phyloP scores from a whole-genome alignment of 2,888 invertebrate genomes.

The Tenthredo scrophulariae region DNA sequence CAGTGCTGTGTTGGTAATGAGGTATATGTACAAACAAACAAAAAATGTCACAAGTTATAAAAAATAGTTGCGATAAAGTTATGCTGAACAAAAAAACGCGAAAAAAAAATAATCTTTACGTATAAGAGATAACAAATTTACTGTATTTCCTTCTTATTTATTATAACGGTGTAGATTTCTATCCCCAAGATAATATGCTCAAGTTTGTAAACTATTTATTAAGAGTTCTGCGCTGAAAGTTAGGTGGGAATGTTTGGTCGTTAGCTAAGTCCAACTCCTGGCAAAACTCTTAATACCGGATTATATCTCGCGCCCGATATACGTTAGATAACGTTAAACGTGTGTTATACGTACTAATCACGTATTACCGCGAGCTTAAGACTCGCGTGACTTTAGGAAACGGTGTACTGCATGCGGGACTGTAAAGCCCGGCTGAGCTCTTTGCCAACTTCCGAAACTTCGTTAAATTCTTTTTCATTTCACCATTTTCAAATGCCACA shows the following conservation, averaged over 20 bases:
- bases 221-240: conserved; percentile 4
- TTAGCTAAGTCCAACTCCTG: conserved; percentile 11
- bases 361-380: conserved; percentile 7
- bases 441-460: background rate
- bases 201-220: conserved; percentile 25
- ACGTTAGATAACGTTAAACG: conserved; percentile 42
- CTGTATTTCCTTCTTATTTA: background rate
- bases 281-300: conserved; percentile 45
- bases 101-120: background rate
- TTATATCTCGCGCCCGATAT: conserved; percentile 33
- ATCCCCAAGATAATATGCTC: background rate
- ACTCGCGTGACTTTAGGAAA: conserved; percentile 15
- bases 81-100: background rate
- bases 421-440: background rate
- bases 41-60: background rate
- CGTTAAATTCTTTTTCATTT: conserved; percentile 5
- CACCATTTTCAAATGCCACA: background rate
- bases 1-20: background rate
- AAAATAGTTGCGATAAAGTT: background rate
- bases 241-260: conserved; percentile 35
- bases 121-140: background rate
- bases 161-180: conserved; percentile 7
- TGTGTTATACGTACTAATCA: conserved; percentile 20
- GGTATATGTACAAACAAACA: background rate
- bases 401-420: background rate